Percentiles rank a stretch among this genome's conserved stretches.
phyloP scores from a whole-genome alignment of 1,140 invertebrate species.

The Drosophila gunungcola region DNA sequence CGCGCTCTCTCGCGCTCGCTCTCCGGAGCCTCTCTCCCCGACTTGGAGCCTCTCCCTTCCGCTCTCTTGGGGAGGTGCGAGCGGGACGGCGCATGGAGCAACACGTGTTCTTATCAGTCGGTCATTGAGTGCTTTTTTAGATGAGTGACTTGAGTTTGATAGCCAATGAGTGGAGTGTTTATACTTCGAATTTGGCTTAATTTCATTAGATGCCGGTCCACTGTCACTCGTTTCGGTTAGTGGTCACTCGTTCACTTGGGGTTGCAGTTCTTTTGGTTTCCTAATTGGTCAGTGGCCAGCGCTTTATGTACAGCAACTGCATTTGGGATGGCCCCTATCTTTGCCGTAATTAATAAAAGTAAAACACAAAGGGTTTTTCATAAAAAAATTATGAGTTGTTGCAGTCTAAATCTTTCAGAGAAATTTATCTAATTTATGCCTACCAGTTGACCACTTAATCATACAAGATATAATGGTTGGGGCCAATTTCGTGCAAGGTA shows the following conservation, averaged over 20 bases:
- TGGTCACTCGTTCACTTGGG: conserved; percentile 38
- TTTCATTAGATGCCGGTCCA: conserved; percentile 72
- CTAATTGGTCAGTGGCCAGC: conserved; percentile 69
- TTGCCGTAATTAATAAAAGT: not conserved
- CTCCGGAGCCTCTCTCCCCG: conserved; percentile 1
- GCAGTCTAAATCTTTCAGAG: not conserved
- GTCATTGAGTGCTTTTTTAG: conserved; percentile 26
- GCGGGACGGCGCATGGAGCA: conserved; percentile 58
- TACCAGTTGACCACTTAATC: not conserved
- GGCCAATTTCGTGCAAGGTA: not conserved
- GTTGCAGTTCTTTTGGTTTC: conserved; percentile 56
- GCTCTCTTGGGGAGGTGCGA: conserved; percentile 23
- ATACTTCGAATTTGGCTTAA: conserved; percentile 51
- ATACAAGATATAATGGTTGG: not conserved
- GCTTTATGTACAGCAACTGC: conserved; percentile 54
- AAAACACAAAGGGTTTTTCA: not conserved
- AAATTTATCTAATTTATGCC: not conserved
- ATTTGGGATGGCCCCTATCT: conserved; percentile 58
- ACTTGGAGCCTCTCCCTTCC: conserved; percentile 4
- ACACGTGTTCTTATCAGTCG: conserved; percentile 82
- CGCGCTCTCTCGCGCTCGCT: conserved; percentile 8
- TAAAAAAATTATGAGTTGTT: not conserved
- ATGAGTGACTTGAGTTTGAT: conserved; percentile 36
- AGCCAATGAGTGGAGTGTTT: conserved; percentile 20
- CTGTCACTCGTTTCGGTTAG: conserved; percentile 27